Evolutionary conservation across 2,797 vertebrate genomes (phyloP).

Genomic region (Anisognathus igniventris): DNA sequence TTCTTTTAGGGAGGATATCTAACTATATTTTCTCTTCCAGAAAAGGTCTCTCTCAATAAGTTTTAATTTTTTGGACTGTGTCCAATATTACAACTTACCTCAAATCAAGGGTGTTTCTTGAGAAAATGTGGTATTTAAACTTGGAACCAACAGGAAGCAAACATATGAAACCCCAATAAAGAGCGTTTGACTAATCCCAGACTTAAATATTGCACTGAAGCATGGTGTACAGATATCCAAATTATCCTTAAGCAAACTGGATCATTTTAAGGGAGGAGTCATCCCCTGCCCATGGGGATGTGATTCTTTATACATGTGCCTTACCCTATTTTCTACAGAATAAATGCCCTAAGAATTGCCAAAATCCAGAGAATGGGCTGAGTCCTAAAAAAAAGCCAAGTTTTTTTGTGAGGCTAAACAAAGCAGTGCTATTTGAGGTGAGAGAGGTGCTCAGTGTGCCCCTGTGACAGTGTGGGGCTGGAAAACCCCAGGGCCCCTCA

Average conservation of each 20-base stretch:
- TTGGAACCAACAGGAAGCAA: neutral
- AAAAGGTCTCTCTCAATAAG: neutral
- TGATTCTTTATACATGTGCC: neutral
- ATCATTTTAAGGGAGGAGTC: neutral
- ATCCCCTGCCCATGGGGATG: neutral
- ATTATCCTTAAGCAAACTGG: neutral
- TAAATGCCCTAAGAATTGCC: neutral
- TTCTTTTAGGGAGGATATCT: neutral
- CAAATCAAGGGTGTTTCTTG: neutral
- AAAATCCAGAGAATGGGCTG: neutral
- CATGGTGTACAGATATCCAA: neutral
- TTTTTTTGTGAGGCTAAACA: neutral
- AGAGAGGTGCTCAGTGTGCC: neutral
- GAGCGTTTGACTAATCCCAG: neutral
- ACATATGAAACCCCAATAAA: neutral
- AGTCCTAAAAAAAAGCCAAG: neutral
- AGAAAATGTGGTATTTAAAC: neutral
- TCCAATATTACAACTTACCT: neutral
- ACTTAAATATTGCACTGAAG: neutral
- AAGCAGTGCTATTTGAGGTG: neutral
- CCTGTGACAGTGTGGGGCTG: neutral
- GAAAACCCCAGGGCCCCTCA: neutral
- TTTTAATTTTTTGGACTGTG: neutral
- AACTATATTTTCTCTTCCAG: neutral
- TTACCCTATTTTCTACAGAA: neutral